A percentile compares a stretch with the other conserved stretches of the same genome.
phyloP scores from a whole-genome alignment of 2,113 vertebrate genomes.

The Sylvia atricapilla region DNA sequence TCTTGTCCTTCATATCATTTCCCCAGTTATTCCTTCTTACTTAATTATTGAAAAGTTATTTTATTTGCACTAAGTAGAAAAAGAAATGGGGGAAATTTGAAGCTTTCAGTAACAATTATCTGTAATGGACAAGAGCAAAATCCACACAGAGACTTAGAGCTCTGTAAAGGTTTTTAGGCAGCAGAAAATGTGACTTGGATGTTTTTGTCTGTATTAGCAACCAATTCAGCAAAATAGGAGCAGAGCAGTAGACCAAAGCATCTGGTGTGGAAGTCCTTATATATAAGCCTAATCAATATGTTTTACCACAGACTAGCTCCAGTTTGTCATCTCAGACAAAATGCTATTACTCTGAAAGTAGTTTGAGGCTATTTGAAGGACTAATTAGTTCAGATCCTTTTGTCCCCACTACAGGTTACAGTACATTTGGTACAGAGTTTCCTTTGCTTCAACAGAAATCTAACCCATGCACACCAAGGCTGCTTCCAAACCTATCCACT shows the following conservation, averaged over 20 bases:
- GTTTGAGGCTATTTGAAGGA: not conserved
- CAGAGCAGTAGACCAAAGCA: not conserved
- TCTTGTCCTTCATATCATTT: not conserved
- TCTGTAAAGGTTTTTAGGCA: not conserved
- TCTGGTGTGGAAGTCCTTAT: not conserved
- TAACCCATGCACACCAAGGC: not conserved
- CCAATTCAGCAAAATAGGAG: not conserved
- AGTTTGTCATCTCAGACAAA: not conserved
- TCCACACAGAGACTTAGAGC: not conserved
- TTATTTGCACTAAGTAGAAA: not conserved
- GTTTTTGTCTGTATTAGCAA: not conserved
- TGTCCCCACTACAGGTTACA: not conserved
- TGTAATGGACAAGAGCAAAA: not conserved
- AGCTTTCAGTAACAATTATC: not conserved
- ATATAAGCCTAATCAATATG: not conserved
- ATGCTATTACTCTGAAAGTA: not conserved
- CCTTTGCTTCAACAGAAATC: not conserved
- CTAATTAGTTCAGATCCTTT: not conserved
- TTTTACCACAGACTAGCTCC: not conserved
- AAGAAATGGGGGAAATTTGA: not conserved
- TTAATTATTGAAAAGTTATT: not conserved
- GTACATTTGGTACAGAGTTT: not conserved
- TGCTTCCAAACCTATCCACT: not conserved
- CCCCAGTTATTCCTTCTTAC: not conserved
- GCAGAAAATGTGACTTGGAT: not conserved